A percentile compares a stretch with the other conserved stretches of the same genome.
phyloP scores from a whole-genome alignment of 2,113 vertebrate species.

The Malurus elegans region DNA sequence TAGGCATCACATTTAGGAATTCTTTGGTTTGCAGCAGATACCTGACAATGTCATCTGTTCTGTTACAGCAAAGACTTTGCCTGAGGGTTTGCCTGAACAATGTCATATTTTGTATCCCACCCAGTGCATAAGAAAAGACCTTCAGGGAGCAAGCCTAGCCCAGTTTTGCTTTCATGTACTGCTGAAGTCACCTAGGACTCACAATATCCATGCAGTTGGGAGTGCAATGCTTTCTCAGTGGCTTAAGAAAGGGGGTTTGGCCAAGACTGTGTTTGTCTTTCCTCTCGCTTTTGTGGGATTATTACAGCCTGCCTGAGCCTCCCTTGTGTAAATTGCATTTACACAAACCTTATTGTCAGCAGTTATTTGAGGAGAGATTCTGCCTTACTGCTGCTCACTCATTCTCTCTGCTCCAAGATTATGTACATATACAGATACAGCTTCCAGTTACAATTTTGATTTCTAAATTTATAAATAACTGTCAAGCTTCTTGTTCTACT shows the following conservation, averaged over 20 bases:
- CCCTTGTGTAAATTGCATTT: neutral
- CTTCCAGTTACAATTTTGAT: conserved; percentile 1
- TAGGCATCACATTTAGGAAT: neutral
- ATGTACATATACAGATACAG: fast-evolving
- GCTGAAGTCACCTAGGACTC: neutral
- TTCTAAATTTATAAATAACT: neutral
- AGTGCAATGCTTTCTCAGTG: neutral
- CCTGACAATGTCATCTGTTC: neutral
- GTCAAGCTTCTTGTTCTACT: neutral
- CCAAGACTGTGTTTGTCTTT: neutral
- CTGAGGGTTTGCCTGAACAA: neutral
- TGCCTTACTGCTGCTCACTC: neutral
- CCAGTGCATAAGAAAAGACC: neutral
- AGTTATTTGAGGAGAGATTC: neutral
- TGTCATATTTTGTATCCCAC: neutral
- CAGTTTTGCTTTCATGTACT: neutral
- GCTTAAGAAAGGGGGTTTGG: neutral
- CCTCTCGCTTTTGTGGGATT: neutral
- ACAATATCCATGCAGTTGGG: neutral
- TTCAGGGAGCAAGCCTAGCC: neutral
- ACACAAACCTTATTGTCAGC: neutral
- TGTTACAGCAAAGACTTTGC: neutral
- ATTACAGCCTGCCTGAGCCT: neutral
- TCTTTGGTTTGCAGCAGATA: neutral
- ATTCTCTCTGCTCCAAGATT: neutral